Conservation (phyloP, 2,797 vertebrate genomes). For the Falco novaeseelandiae region DNA sequence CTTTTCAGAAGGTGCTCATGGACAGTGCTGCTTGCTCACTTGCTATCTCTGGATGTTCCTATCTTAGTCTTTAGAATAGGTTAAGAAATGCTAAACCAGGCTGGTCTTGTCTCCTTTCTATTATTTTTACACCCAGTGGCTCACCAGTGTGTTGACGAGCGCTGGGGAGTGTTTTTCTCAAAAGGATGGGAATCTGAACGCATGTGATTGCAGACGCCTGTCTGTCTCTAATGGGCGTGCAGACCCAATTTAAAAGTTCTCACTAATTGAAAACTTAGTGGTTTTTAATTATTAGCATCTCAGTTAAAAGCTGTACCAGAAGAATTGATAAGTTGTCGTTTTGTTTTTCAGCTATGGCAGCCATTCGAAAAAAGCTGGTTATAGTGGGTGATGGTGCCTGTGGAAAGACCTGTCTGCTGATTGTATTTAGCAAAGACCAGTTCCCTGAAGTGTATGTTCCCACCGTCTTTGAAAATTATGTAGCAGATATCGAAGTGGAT, state of each 20-base stretch:
- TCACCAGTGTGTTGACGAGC: neutral
- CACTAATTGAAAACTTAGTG: neutral
- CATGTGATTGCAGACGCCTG: neutral
- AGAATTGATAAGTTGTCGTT: neutral
- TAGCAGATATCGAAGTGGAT: conserved; percentile 98
- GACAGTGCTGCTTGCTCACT: neutral
- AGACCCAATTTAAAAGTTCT: neutral
- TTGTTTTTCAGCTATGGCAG: conserved; percentile 90
- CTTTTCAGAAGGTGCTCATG: neutral
- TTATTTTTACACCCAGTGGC: neutral
- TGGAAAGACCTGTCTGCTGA: conserved; percentile 97
- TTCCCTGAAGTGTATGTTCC: conserved; percentile 98
- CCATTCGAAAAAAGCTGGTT: conserved; percentile 98
- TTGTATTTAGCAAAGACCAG: conserved; percentile 99
- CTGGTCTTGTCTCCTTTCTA: neutral
- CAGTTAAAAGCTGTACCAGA: neutral
- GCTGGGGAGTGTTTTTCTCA: neutral
- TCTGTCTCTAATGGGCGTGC: neutral
- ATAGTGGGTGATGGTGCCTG: conserved; percentile 98
- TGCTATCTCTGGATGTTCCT: accelerated
- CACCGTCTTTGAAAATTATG: conserved; percentile 98
- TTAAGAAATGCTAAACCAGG: neutral
- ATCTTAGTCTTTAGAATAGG: neutral
- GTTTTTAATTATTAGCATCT: neutral
- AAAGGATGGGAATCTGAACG: neutral